phyloP scores from a whole-genome alignment of 53 echinoderm and acorn worm species.

The Echinometra lucunter region DNA sequence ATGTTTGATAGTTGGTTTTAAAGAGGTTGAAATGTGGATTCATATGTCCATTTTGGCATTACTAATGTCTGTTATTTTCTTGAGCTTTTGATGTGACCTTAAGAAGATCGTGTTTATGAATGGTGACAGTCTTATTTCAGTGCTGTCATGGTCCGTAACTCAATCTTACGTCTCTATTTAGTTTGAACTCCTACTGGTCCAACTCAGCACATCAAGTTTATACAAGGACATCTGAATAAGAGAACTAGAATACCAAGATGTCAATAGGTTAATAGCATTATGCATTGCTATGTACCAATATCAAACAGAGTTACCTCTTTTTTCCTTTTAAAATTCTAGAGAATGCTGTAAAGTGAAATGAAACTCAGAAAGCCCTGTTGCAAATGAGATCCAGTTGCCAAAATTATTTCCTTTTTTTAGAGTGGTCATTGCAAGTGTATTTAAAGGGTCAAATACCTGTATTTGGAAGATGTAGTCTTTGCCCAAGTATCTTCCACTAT shows the following conservation, averaged over 20 bases:
- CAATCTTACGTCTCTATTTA: neutral
- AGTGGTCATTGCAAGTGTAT: neutral
- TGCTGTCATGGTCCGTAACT: neutral
- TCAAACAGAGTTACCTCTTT: neutral
- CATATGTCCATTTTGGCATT: too few relatives aligned
- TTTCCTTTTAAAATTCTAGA: neutral
- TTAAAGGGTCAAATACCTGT: constrained; percentile 3
- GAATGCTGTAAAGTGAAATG: neutral
- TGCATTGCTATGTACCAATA: constrained; percentile 32
- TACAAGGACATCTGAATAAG: neutral
- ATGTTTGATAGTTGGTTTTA: too few relatives aligned
- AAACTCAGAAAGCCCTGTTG: neutral
- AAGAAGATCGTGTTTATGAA: too few relatives aligned
- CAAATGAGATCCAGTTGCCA: neutral
- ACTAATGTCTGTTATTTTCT: too few relatives aligned
- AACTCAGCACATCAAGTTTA: neutral
- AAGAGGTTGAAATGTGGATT: too few relatives aligned
- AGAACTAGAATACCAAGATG: neutral
- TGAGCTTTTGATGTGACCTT: too few relatives aligned
- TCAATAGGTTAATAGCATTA: constrained; percentile 33
- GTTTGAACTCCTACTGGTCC: neutral
- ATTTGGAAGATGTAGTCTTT: neutral
- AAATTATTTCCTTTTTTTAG: neutral
- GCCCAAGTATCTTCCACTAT: neutral
- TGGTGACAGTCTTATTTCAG: neutral